Evolutionary conservation across 2,113 vertebrate species (phyloP), one percentile per base, ranked within the genome.

Genomic region (Peucedramus taeniatus): DNA sequence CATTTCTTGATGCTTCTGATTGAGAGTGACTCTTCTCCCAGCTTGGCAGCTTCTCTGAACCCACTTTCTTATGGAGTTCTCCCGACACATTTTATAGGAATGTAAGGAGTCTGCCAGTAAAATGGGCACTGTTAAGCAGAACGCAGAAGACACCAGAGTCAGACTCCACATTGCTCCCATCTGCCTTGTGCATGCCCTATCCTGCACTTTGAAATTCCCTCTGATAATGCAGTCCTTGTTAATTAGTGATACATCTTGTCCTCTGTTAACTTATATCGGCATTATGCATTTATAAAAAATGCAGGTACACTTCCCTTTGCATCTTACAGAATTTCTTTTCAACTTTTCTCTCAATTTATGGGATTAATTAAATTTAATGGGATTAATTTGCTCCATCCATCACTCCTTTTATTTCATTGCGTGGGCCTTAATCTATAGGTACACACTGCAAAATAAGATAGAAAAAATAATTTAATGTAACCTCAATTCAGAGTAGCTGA

Each of bases 351-450:
- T 91, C 56, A 6, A 77, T 93, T 95, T 90, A 84, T 83, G 26
- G 21, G 68, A 90, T 94, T 90, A 93, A 95, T 94, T 94, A 90
- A 74, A 83, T 87, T 74, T 94, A 91, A 90, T 92, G 63, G 50
- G 45, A 90, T 88, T 96, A 92, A 92, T 94, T 93, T 93, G 3
- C n/a, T 63, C 14, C 53, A 94, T 90, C 49, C 85, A 88, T 92
- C 79, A 78, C 44, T 89, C 28, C 31, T 93, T 44, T 91, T 83
- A 70, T 28, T 81, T 89, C 72, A 42, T 37, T 80, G 21, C 0
- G 0, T 35, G 21, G 26, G 35, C 28, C 45, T 87, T 92, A 88
- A 90, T 91, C 82, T 83, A 31, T 63, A 90, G 26, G 37, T 91
- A 83, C 24, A 77, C 42, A 51, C 6, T 64, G 28, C 17, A 78